A percentile compares a stretch with the other conserved stretches of the same genome.
Conservation (phyloP, 2,113 vertebrate species). For the Oenanthe oenanthe region DNA sequence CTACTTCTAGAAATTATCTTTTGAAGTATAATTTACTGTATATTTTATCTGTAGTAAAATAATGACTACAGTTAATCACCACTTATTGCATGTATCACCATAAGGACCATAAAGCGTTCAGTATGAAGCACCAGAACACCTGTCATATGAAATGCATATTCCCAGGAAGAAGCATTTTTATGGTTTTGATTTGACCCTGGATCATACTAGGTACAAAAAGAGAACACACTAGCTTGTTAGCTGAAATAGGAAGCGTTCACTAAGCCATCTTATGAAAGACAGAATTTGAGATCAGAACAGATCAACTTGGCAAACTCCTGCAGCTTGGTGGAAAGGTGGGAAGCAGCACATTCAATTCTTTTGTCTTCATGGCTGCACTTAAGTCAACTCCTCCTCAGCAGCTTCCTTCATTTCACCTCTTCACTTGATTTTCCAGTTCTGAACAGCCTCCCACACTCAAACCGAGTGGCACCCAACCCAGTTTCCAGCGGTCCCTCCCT, state of each 20-base stretch:
- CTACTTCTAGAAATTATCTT: background rate
- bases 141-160: background rate
- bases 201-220: background rate
- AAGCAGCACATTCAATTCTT: background rate
- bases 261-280: background rate
- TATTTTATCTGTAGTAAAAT: background rate
- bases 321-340: background rate
- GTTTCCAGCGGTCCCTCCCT: background rate
- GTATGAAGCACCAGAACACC: background rate
- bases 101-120: accelerated
- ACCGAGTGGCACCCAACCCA: background rate
- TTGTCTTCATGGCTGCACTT: background rate
- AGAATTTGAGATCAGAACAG: background rate
- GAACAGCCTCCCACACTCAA: background rate
- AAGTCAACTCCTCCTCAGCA: background rate
- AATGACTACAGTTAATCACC: background rate
- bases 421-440: background rate
- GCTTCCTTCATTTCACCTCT: background rate
- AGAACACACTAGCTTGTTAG: background rate
- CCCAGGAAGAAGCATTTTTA: background rate
- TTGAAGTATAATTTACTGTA: background rate
- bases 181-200: background rate
- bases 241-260: background rate
- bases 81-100: background rate
- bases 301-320: background rate